These are phyloP conservation scores for Agrochola lota DNA, from an alignment of 2,888 invertebrate genomes.

Conservation along the genomic window DNA sequence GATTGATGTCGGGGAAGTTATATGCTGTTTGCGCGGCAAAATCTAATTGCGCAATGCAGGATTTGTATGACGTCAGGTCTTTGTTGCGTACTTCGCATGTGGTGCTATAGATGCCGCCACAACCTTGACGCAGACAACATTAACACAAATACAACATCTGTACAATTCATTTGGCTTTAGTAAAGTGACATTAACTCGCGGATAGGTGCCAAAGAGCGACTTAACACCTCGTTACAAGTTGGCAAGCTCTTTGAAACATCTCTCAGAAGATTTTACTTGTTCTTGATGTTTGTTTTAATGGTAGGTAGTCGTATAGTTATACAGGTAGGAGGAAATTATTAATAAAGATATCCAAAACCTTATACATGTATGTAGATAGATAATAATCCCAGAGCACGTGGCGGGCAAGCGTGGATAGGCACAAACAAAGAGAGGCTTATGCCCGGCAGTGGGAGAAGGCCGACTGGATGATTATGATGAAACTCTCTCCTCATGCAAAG, in stretches of 20 bases:
- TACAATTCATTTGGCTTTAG: conserved; percentile 28
- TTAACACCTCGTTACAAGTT: conserved; percentile 45
- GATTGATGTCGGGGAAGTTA: too few species aligned
- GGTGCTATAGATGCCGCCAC: too few species aligned
- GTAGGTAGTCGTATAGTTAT: not conserved
- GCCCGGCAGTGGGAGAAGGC: too few species aligned
- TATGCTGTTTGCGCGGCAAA: too few species aligned
- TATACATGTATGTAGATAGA: not conserved
- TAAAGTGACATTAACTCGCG: conserved; percentile 35
- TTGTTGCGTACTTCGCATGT: too few species aligned
- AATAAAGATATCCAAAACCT: not conserved
- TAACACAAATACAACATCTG: conserved; percentile 1
- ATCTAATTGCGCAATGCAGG: too few species aligned
- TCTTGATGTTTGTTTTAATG: conserved; percentile 3
- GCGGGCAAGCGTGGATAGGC: too few species aligned
- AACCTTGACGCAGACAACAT: not conserved
- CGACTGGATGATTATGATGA: too few species aligned
- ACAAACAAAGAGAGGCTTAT: not conserved
- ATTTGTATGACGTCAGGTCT: too few species aligned
- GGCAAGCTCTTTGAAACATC: conserved; percentile 32
- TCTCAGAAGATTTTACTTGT: conserved; percentile 16
- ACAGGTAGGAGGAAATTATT: not conserved
- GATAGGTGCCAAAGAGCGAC: conserved; percentile 42
- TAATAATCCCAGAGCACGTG: too few species aligned
- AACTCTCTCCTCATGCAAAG: not conserved